A percentile compares a stretch with the other conserved stretches of the same genome.
Conservation (phyloP, 1,140 invertebrate species). For the Harlomillsia oculata region DNA sequence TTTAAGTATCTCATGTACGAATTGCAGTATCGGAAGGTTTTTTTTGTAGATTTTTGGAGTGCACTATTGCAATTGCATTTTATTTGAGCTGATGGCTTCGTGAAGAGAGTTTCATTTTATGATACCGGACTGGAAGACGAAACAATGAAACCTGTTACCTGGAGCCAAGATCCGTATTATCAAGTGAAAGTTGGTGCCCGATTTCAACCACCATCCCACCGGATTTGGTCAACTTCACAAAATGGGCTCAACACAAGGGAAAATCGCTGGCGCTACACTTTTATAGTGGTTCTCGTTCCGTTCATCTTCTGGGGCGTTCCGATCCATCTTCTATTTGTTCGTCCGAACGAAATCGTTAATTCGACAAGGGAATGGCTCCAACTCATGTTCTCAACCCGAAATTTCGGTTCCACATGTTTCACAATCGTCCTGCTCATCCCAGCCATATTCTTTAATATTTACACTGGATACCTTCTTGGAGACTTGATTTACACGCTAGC, state of each 20-base stretch:
- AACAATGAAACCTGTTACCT: too few species aligned
- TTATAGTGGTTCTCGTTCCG: slow-evolving; percentile 13
- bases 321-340: slow-evolving; percentile 4
- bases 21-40: too few species aligned
- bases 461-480: neutral
- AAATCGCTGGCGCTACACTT: slow-evolving; percentile 16
- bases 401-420: neutral
- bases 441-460: slow-evolving; percentile 1
- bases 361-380: neutral
- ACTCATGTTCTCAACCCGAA: neutral
- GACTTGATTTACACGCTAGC: slow-evolving; percentile 7
- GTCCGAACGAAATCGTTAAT: neutral
- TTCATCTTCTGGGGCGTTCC: slow-evolving; percentile 21
- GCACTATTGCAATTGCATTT: too few species aligned
- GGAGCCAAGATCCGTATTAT: too few species aligned
- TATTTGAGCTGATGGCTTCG: too few species aligned
- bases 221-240: too few species aligned
- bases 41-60: too few species aligned
- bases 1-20: too few species aligned
- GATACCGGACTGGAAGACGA: too few species aligned
- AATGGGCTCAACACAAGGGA: neutral
- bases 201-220: too few species aligned
- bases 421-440: neutral
- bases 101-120: too few species aligned
- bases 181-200: too few species aligned